These are phyloP conservation scores for Cyaniris semiargus DNA, from an alignment of 2,888 invertebrate genomes.

Conservation along the genomic window DNA sequence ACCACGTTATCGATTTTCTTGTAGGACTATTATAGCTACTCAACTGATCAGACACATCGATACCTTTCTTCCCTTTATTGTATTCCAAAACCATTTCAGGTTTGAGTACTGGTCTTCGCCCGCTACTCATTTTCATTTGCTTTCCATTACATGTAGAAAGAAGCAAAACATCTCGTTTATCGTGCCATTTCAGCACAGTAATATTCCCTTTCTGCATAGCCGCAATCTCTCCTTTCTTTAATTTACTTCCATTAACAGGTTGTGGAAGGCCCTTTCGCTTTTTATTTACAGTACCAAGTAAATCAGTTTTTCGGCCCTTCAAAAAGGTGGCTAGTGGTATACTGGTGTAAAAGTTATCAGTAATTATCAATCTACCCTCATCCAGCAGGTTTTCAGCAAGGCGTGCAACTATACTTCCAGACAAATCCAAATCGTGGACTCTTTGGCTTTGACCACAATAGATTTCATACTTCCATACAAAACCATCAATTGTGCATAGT, in stretches of 20 bases:
- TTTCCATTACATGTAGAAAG: not conserved
- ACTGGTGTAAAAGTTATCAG: too few relatives aligned
- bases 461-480: too few relatives aligned
- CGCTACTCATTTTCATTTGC: not conserved
- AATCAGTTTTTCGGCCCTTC: too few relatives aligned
- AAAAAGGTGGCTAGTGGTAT: too few relatives aligned
- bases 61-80: constrained; percentile 30
- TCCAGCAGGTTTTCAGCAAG: too few relatives aligned
- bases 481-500: too few relatives aligned
- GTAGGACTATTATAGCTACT: constrained; percentile 32
- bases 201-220: constrained; percentile 15
- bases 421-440: too few relatives aligned
- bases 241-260: constrained; percentile 4
- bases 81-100: constrained; percentile 32
- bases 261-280: constrained; percentile 9
- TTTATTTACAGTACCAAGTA: too few relatives aligned
- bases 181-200: not conserved
- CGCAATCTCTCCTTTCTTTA: constrained; percentile 10
- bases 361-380: too few relatives aligned
- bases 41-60: constrained; percentile 30
- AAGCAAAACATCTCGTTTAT: constrained; percentile 13
- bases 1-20: constrained; percentile 18
- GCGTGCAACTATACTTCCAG: too few relatives aligned
- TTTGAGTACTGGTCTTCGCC: constrained; percentile 17
- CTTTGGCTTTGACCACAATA: too few relatives aligned